phyloP scores from a whole-genome alignment of 1,140 invertebrate genomes.

The Panagrolaimus sp. region DNA sequence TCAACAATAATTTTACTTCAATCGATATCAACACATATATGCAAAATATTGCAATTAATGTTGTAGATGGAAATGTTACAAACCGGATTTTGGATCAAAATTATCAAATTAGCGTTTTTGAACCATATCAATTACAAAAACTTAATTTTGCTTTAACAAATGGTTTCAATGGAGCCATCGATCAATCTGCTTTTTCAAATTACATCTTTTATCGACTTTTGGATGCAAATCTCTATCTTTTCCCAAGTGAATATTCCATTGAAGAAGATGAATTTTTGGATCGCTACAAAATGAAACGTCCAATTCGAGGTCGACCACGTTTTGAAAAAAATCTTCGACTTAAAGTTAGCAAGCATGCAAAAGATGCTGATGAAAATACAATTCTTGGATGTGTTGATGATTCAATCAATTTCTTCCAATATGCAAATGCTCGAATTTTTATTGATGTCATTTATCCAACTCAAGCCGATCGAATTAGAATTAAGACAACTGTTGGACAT shows the following conservation, averaged over 20 bases:
- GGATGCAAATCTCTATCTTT: background rate
- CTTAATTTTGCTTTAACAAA: background rate
- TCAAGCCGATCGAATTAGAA: constrained; percentile 16
- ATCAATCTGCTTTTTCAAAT: background rate
- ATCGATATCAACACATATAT: background rate
- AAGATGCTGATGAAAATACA: background rate
- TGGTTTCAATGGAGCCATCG: background rate
- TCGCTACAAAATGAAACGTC: background rate
- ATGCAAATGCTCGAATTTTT: constrained; percentile 30
- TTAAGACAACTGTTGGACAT: constrained; percentile 31
- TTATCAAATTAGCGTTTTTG: background rate
- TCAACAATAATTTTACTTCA: background rate
- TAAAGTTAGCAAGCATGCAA: background rate
- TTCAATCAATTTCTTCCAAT: constrained; percentile 12
- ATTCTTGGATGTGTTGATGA: constrained; percentile 15
- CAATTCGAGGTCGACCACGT: background rate
- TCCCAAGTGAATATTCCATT: background rate
- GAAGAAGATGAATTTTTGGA: background rate
- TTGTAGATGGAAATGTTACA: background rate
- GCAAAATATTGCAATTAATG: background rate
- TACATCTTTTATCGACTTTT: background rate
- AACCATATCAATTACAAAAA: background rate
- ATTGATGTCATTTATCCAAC: constrained; percentile 24
- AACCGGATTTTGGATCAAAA: background rate
- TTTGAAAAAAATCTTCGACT: background rate